phyloP scores from a whole-genome alignment of 2,113 vertebrate species.

The Odontesthes bonariensis region DNA sequence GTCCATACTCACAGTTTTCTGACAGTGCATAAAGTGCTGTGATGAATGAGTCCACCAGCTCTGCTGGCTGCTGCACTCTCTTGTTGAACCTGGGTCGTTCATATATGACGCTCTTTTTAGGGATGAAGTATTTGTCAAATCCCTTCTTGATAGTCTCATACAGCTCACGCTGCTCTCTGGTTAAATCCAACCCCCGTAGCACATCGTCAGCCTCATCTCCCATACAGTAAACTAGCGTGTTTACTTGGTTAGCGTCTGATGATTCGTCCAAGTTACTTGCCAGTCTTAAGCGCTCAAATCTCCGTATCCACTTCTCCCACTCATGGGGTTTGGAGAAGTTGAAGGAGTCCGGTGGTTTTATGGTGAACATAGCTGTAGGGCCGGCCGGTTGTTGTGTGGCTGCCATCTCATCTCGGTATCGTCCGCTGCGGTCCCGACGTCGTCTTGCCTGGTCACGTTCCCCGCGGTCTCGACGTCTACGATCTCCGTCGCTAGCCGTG shows the following conservation, averaged over 20 bases:
- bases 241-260: background rate
- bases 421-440: too few relatives aligned
- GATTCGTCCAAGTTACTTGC: constrained; percentile 2
- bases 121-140: background rate
- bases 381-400: too few relatives aligned
- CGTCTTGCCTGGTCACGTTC: too few relatives aligned
- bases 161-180: background rate
- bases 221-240: constrained; percentile 1
- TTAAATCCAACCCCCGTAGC: too few relatives aligned
- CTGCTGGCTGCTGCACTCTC: background rate
- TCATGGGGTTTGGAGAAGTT: background rate
- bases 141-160: too few relatives aligned
- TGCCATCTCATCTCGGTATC: too few relatives aligned
- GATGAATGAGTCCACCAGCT: too few relatives aligned
- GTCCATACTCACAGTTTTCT: background rate
- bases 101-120: background rate
- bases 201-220: background rate
- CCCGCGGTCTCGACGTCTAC: too few relatives aligned
- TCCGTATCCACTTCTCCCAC: background rate
- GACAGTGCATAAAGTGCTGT: background rate
- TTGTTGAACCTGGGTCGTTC: background rate
- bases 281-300: background rate
- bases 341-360: background rate
- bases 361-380: too few relatives aligned
- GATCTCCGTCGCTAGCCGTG: too few relatives aligned